Evolutionary conservation across 2,888 invertebrate genomes (phyloP).

Genomic region (Tipula helvola): DNA sequence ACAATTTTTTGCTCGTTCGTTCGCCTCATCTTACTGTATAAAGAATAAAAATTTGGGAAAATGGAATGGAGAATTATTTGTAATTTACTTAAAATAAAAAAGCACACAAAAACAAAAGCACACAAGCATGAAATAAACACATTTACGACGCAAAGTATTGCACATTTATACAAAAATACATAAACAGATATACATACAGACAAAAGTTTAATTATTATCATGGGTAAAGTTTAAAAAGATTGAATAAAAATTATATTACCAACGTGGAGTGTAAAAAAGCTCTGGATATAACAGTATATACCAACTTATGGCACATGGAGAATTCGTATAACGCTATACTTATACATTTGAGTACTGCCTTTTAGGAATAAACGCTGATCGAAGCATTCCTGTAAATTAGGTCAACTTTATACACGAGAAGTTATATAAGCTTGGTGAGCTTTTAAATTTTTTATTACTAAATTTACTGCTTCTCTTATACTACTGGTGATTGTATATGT

Average conservation of each 20-base stretch:
- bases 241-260: neutral
- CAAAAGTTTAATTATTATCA: neutral
- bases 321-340: neutral
- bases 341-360: too few species aligned
- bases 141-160: neutral
- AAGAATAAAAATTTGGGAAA: neutral
- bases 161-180: neutral
- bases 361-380: neutral
- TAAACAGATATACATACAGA: neutral
- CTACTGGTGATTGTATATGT: neutral
- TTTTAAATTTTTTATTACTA: too few species aligned
- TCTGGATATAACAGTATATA: neutral
- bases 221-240: neutral
- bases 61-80: neutral
- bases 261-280: neutral
- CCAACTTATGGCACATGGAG: neutral
- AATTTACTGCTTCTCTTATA: neutral
- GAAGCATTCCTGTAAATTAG: neutral
- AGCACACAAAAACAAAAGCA: neutral
- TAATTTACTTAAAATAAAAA: neutral
- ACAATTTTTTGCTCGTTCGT: neutral
- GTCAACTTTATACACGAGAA: neutral
- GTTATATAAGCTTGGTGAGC: too few species aligned
- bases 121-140: neutral
- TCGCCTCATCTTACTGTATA: neutral